These are phyloP conservation scores for Netelia melanura DNA, from an alignment of 2,888 invertebrate genomes.

Conservation along the genomic window DNA sequence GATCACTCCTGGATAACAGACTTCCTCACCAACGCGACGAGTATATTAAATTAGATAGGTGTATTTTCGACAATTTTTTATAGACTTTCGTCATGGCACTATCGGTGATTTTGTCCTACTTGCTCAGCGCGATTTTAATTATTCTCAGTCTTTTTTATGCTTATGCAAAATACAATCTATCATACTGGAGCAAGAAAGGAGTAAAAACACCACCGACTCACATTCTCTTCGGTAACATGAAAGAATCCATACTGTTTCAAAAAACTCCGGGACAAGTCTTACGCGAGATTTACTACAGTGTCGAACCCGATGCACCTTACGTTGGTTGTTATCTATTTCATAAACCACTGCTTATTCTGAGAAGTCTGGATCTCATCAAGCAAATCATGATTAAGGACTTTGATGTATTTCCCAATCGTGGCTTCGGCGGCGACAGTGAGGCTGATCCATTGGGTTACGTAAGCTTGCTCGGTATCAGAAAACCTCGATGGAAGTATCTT, in stretches of 20 bases:
- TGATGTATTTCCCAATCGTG: conserved; percentile 84
- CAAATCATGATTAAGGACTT: conserved; percentile 85
- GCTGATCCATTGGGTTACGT: conserved; percentile 81
- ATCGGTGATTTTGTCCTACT: not conserved
- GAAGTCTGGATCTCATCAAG: conserved; percentile 84
- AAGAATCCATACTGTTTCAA: conserved; percentile 72
- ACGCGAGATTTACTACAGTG: conserved; percentile 76
- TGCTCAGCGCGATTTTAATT: conserved; percentile 14
- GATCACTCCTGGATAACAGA: no score
- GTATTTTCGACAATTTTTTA: not conserved
- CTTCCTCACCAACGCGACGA: not conserved
- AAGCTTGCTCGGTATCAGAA: conserved; percentile 83
- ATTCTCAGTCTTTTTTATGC: conserved; percentile 62
- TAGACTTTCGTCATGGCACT: conserved; percentile 5
- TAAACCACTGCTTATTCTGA: conserved; percentile 84
- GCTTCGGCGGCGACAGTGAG: conserved; percentile 80
- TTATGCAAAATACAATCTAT: conserved; percentile 75
- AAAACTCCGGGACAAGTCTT: conserved; percentile 74
- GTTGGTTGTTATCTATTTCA: conserved; percentile 85
- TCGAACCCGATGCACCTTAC: conserved; percentile 76
- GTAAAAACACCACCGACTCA: conserved; percentile 73
- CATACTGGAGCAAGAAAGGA: conserved; percentile 77
- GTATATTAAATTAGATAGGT: not conserved
- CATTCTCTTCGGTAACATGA: conserved; percentile 77
- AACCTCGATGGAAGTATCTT: conserved; percentile 85